Percentiles rank a stretch among this genome's conserved stretches.
These are phyloP conservation scores for Congeria kusceri DNA, from an alignment of 2,888 invertebrate species.

Conservation along the genomic window DNA sequence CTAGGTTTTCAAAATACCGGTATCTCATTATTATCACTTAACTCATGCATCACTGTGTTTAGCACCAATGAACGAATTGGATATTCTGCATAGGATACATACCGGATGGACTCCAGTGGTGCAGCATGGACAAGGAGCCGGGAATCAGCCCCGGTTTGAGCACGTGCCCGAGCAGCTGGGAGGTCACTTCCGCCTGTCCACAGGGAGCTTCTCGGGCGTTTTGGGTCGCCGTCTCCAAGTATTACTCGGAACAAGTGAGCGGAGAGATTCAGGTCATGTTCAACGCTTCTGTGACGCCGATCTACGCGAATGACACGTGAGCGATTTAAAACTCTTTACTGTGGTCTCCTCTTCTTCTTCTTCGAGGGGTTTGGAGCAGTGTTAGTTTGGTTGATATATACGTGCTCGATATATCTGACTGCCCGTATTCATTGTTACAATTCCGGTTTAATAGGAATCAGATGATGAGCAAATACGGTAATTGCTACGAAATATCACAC, in stretches of 20 bases:
- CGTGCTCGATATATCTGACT: too few species aligned
- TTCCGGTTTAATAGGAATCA: too few species aligned
- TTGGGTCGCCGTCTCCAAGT: constrained; percentile 40
- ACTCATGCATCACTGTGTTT: too few species aligned
- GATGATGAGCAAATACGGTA: too few species aligned
- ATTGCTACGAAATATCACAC: too few species aligned
- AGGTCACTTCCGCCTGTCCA: constrained; percentile 26
- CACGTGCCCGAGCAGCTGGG: constrained; percentile 33
- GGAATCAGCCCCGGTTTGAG: constrained; percentile 23
- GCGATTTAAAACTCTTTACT: neutral
- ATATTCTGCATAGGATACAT: constrained; percentile 18
- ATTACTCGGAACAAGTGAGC: constrained; percentile 25
- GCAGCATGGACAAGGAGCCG: constrained; percentile 19
- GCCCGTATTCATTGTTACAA: too few species aligned
- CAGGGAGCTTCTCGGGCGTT: constrained; percentile 38
- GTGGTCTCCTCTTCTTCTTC: too few species aligned
- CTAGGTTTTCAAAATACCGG: too few species aligned
- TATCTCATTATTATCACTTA: too few species aligned
- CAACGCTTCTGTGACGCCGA: constrained; percentile 34
- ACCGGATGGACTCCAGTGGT: constrained; percentile 37
- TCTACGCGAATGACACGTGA: constrained; percentile 37
- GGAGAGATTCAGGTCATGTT: constrained; percentile 44
- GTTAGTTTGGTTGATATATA: neutral
- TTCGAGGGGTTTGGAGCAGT: too few species aligned
- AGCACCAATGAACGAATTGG: too few species aligned